Evolutionary conservation across 2,113 vertebrate species (phyloP).

Genomic region (Nicator chloris): DNA sequence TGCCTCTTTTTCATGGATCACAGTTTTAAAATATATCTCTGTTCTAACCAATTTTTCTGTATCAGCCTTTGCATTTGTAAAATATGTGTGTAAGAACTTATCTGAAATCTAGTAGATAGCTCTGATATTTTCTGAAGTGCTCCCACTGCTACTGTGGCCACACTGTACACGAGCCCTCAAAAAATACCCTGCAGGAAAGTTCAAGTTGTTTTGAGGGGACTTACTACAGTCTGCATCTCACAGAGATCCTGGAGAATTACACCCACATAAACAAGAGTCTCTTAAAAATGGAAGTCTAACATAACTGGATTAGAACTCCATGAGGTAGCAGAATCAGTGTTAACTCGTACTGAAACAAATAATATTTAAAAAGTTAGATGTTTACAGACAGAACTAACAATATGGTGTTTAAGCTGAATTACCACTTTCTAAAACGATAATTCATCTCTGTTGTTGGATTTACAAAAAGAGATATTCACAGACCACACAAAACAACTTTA

Average conservation of each 20-base stretch:
- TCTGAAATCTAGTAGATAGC: not conserved
- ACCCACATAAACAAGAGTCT: not conserved
- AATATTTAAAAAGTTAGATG: not conserved
- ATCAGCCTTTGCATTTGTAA: not conserved
- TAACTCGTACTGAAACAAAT: not conserved
- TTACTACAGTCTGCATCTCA: not conserved
- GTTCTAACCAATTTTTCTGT: not conserved
- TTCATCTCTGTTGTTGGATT: not conserved
- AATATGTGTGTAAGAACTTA: not conserved
- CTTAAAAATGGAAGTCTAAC: not conserved
- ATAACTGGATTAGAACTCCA: not conserved
- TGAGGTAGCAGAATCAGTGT: not conserved
- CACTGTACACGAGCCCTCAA: not conserved
- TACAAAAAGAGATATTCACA: not conserved
- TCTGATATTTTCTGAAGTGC: not conserved
- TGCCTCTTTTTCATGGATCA: not conserved
- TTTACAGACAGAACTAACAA: not conserved
- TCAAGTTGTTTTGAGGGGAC: not conserved
- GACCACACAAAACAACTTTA: not conserved
- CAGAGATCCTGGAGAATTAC: not conserved
- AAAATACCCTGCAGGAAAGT: not conserved
- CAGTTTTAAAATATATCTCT: not conserved
- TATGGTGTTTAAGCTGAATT: not conserved
- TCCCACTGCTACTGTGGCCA: not conserved
- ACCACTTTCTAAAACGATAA: not conserved